Conservation (phyloP, 2,797 vertebrate species). For the Sebastes cheni region DNA sequence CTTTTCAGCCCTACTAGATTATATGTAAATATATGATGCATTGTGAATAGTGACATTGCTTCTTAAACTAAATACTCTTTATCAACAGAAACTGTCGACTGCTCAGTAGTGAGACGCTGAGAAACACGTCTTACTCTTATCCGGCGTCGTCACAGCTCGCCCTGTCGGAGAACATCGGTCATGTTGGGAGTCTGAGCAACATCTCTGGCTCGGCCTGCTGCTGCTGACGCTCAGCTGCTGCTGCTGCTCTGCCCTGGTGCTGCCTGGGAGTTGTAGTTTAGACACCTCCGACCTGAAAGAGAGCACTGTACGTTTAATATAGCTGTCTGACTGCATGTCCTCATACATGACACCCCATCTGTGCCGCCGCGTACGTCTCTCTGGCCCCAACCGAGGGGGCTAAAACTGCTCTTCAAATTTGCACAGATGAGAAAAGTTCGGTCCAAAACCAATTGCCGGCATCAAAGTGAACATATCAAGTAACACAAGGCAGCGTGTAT, state of each 20-base stretch:
- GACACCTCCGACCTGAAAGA: conserved; percentile 78
- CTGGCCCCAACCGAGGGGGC: background rate
- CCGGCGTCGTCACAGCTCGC: conserved; percentile 71
- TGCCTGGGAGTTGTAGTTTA: conserved; percentile 53
- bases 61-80: background rate
- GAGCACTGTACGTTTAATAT: background rate
- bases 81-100: background rate
- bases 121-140: conserved; percentile 78
- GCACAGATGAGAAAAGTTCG: conserved; percentile 35
- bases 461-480: conserved; percentile 70
- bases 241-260: conserved; percentile 54
- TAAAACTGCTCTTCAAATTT: conserved; percentile 31
- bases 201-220: conserved; percentile 26
- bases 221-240: conserved; percentile 39
- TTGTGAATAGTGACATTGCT: background rate
- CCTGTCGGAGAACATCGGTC: conserved; percentile 81
- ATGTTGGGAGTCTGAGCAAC: conserved; percentile 59
- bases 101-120: background rate
- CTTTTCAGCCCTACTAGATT: background rate
- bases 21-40: background rate
- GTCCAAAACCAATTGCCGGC: conserved; percentile 47
- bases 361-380: background rate
- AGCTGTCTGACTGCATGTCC: background rate
- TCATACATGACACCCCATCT: background rate
- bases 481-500: conserved; percentile 64